A percentile compares a stretch with the other conserved stretches of the same genome.
Evolutionary conservation across 2,888 invertebrate species (phyloP).

Genomic region (Entomobrya multifasciata): DNA sequence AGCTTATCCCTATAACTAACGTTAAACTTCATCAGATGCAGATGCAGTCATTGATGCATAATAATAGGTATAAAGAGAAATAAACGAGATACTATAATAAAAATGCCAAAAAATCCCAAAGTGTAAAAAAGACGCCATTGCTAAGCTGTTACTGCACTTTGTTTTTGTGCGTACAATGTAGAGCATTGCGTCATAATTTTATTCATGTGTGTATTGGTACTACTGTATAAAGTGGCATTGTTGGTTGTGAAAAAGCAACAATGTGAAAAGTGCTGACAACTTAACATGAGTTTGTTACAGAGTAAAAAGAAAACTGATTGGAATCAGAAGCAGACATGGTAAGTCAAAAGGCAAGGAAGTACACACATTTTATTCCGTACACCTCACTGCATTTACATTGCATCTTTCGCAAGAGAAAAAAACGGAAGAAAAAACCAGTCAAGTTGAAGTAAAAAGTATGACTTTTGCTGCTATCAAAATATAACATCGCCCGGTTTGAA

Average conservation of each 20-base stretch:
- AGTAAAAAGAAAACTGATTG: conserved; percentile 46
- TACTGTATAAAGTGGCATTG: background rate
- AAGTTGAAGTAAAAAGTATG: conserved; percentile 53
- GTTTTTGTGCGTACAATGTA: conserved; percentile 1
- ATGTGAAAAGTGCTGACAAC: conserved; percentile 71
- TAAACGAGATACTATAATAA: background rate
- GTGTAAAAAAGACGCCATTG: conserved; percentile 6
- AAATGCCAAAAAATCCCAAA: conserved; percentile 28
- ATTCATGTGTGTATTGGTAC: background rate
- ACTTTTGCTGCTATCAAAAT: no score
- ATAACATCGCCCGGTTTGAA: conserved; percentile 54
- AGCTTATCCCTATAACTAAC: no score
- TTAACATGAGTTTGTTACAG: conserved; percentile 64
- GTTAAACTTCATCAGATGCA: conserved; percentile 39
- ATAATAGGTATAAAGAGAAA: conserved; percentile 54
- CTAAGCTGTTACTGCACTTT: background rate
- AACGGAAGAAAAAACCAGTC: no score
- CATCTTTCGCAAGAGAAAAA: background rate
- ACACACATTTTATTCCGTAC: background rate
- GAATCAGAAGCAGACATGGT: conserved; percentile 49
- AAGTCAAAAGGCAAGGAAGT: conserved; percentile 42
- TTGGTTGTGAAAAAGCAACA: conserved; percentile 12
- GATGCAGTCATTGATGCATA: conserved; percentile 69
- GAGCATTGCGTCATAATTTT: conserved; percentile 17
- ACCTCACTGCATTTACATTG: background rate